Evolutionary conservation across 2,113 vertebrate species (phyloP), one percentile per base, ranked within the genome.

Genomic region (Vulpes vulpes): DNA sequence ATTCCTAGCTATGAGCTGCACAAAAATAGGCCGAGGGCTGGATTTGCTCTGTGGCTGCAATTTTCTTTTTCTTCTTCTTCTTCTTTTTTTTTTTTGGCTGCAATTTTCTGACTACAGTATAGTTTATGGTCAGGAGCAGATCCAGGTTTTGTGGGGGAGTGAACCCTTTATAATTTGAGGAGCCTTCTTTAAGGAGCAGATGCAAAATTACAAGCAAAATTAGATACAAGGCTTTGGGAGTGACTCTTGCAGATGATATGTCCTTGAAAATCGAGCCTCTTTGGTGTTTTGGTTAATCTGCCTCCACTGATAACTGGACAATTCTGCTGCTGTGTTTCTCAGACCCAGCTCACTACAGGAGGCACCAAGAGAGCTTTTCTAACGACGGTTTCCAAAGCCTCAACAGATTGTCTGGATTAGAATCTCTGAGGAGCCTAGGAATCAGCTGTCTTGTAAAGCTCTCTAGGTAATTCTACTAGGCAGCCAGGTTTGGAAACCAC

Each of bases 191-290:
- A 55, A 69, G 22, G 62, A 82, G 95, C 89, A 32, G 60, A 65
- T 17, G 62, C 20, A 71, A 89, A 82, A 67, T 89, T 88, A 82
- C 11, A 65, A 65, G 55, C 11, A 91, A 85, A 95, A 95, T 94
- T 27, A 91, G 25, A 27, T 57, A 62, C 22, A 22, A 22, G 27
- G 30, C 38, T 94, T 87, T 86, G 53, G 80, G 76, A 94, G 43
- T 16, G 57, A 89, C 17, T 30, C 2, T 0, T 22, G 64, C 17
- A 78, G 74, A 62, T 62, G 38, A 80, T 17, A 60, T 25, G 49
- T 35, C 73, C 78, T 96, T 95, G 43, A 76, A 67, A 79, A 76
- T 15, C 8, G 67, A 93, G 22, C 17, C 16, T 78, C 6, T 59
- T 60, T 25, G 10, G 27, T 71, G 53, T 94, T 64, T 30, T 67